These are phyloP conservation scores for Hirudinaria manillensis DNA, from an alignment of 2,888 invertebrate species.

Conservation along the genomic window DNA sequence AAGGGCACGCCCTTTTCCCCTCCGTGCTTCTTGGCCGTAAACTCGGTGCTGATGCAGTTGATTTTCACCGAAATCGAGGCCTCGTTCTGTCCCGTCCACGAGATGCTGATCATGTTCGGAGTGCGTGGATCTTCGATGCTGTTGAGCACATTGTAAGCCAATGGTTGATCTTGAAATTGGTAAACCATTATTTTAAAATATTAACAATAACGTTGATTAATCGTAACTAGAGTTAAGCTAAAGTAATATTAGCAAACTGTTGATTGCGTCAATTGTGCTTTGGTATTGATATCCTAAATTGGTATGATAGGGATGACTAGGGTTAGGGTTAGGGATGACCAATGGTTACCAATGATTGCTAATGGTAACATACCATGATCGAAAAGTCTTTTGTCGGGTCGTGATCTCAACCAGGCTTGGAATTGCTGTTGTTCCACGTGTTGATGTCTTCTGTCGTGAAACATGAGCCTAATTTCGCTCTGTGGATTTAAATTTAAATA, in stretches of 20 bases:
- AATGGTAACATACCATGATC: neutral
- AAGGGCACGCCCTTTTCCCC: slow-evolving; percentile 97
- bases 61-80: slow-evolving; percentile 79
- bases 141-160: slow-evolving; percentile 83
- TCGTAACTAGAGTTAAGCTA: too few relatives aligned
- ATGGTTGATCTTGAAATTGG: slow-evolving; percentile 67
- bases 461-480: slow-evolving; percentile 12
- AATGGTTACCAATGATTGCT: too few relatives aligned
- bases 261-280: too few relatives aligned
- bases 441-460: slow-evolving; percentile 2
- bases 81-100: slow-evolving; percentile 92
- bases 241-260: too few relatives aligned
- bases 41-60: slow-evolving; percentile 91
- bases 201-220: too few relatives aligned
- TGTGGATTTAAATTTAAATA: neutral
- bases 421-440: neutral
- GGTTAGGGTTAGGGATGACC: too few relatives aligned
- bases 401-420: neutral
- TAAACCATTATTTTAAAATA: too few relatives aligned
- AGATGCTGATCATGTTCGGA: slow-evolving; percentile 77
- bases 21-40: slow-evolving; percentile 93
- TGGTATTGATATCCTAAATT: too few relatives aligned
- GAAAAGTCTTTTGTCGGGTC: neutral
- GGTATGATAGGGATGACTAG: too few relatives aligned
- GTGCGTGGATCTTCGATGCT: slow-evolving; percentile 67